Evolutionary conservation across 2,888 invertebrate species (phyloP), one percentile per base, ranked within the genome.

Genomic region (Hyppa rectilinea): DNA sequence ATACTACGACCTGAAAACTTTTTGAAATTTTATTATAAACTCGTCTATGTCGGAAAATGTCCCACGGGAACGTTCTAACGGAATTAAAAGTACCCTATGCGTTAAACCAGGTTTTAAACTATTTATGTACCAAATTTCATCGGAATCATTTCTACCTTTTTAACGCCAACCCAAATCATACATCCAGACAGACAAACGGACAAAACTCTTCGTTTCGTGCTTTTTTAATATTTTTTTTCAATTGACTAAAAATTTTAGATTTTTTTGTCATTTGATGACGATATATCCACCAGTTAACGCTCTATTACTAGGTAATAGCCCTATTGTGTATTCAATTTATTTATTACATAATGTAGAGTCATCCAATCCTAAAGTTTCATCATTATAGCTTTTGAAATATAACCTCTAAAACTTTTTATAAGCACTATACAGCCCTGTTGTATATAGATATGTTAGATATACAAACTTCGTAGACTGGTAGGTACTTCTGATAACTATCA

Each of bases 401-500:
- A 7, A 50, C 53, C 29, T 49, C 4, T 31, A 36, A 56, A 60
- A n/a, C 38, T 49, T 31, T 60, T 40, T 12, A 31, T 26, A 34
- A 23, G 9, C 4, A 56, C 6, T 29, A 43, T 2, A 49, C n/a
- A 29, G 20, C 38, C 56, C 7, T 1, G 14, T n/a, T 66, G 1
- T n/a, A 36, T 29, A 47, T 12, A 47, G 45, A 43, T 31, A 34
- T 14, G 5, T 38, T n/a, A n/a, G n/a, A 61, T 9, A 23, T 36
- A 45, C 6, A 50, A 60, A 64, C 34, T 55, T 60, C 2, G n/a
- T 34, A 55, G 62, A 62, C 52, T 64, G 23, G 34, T 50, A 70
- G 23, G 34, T 50, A 34, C 12, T 55, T 52, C 52, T 52, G 50
- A 58, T 65, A 65, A 53, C 9, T 52, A 62, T 58, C 52, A 77